Conservation (phyloP, 2,888 invertebrate genomes). For the Ernsta delagoae region DNA sequence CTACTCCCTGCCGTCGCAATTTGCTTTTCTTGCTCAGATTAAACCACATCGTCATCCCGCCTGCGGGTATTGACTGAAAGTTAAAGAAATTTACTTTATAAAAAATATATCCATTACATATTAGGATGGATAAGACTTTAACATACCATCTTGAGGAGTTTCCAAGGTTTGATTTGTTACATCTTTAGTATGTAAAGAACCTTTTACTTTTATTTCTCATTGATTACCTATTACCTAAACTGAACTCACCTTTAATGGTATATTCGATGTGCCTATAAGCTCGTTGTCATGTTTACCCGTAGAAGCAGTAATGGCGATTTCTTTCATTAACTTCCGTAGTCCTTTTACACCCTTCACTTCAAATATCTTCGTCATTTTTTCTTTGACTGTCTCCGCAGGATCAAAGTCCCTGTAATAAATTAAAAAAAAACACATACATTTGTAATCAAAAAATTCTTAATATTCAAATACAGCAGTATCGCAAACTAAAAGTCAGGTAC, state of each 20-base stretch:
- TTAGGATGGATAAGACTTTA: too few relatives aligned
- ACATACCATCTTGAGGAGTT: too few relatives aligned
- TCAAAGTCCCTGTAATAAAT: constrained; percentile 92
- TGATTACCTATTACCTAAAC: background rate
- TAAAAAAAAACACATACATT: too few relatives aligned
- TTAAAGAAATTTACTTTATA: too few relatives aligned
- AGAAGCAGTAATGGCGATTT: constrained; percentile 96
- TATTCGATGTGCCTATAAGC: constrained; percentile 94
- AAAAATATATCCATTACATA: constrained; percentile 42
- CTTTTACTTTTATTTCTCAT: too few relatives aligned
- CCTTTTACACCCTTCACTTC: constrained; percentile 95
- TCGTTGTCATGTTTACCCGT: constrained; percentile 98
- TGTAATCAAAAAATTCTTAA: too few relatives aligned
- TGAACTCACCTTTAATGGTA: constrained; percentile 90
- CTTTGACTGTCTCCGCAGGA: constrained; percentile 94
- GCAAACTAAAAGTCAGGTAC: background rate
- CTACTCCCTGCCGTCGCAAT: constrained; percentile 93
- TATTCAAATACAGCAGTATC: too few relatives aligned
- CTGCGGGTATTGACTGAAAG: constrained; percentile 93
- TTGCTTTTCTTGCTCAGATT: constrained; percentile 94
- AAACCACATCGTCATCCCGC: constrained; percentile 97
- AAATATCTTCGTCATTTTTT: constrained; percentile 93
- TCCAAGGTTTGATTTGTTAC: too few relatives aligned
- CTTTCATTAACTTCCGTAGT: constrained; percentile 93
- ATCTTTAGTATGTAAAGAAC: too few relatives aligned